Evolutionary conservation across 2,888 invertebrate genomes (phyloP).

Genomic region (Eretmocerus hayati): DNA sequence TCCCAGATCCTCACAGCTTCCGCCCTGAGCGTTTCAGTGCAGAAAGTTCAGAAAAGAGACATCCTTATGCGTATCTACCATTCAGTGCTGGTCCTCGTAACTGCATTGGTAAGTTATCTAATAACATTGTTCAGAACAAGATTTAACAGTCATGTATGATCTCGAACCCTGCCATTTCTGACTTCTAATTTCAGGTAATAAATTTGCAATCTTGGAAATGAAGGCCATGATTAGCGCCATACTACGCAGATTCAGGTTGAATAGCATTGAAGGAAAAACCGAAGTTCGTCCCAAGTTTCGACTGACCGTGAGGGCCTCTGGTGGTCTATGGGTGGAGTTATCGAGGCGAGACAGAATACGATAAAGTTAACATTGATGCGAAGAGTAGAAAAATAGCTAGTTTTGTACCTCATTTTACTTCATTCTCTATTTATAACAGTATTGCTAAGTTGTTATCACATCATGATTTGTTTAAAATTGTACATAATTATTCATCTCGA

Average conservation of each 20-base stretch:
- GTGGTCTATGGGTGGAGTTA: slow-evolving; percentile 55
- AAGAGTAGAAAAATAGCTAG: too few species aligned
- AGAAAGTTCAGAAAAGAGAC: slow-evolving; percentile 49
- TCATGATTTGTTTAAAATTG: too few species aligned
- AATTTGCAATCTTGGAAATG: slow-evolving; percentile 62
- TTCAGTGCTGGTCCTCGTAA: slow-evolving; percentile 58
- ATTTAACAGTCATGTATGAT: too few species aligned
- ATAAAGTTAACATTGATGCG: slow-evolving; percentile 9
- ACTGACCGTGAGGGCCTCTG: slow-evolving; percentile 51
- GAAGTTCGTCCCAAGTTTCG: slow-evolving; percentile 50
- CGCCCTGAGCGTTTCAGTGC: slow-evolving; percentile 54
- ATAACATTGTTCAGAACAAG: too few species aligned
- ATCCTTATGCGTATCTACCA: slow-evolving; percentile 55
- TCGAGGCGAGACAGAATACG: slow-evolving; percentile 33
- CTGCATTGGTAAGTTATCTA: slow-evolving; percentile 50
- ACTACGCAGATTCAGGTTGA: slow-evolving; percentile 50
- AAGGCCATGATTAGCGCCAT: slow-evolving; percentile 54
- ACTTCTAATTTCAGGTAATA: too few species aligned
- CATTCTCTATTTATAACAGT: too few species aligned
- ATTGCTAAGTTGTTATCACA: too few species aligned
- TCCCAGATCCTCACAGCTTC: slow-evolving; percentile 53
- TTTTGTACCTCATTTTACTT: too few species aligned
- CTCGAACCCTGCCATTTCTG: too few species aligned
- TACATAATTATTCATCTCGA: too few species aligned
- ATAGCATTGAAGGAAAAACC: slow-evolving; percentile 47